Conservation (phyloP, 2,888 invertebrate genomes). For the Chrysomela aeneicollis region DNA sequence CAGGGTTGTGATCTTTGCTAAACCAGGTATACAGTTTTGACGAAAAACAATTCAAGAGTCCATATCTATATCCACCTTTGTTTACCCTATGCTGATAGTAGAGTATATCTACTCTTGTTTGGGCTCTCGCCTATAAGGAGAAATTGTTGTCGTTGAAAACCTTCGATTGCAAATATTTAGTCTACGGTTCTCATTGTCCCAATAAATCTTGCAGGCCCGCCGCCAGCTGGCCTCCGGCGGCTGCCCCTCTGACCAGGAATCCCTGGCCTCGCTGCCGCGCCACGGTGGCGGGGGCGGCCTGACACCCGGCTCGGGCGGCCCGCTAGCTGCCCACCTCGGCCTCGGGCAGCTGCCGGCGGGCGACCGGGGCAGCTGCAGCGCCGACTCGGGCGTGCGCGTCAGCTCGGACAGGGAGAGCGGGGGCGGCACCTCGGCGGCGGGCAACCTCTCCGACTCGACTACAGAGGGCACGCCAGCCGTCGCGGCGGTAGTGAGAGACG, state of each 20-base stretch:
- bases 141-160: no score
- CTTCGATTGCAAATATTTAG: no score
- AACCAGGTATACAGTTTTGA: no score
- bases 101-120: no score
- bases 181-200: no score
- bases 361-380: constrained; percentile 85
- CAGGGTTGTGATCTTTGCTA: no score
- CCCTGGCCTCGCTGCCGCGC: constrained; percentile 72
- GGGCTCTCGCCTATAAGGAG: no score
- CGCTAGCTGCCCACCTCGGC: constrained; percentile 63
- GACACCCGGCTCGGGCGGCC: constrained; percentile 67
- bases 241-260: constrained; percentile 85
- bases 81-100: no score
- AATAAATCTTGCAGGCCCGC: constrained; percentile 65
- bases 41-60: no score
- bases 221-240: constrained; percentile 79
- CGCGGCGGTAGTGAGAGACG: constrained; percentile 69
- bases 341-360: constrained; percentile 63
- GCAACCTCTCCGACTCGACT: constrained; percentile 82
- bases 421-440: constrained; percentile 78
- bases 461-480: constrained; percentile 76
- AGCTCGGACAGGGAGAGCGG: constrained; percentile 84
- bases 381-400: constrained; percentile 85
- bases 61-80: no score
- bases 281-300: constrained; percentile 69